Evolutionary conservation across 2,888 invertebrate genomes (phyloP).

Genomic region (Perizoma flavofasciatum): DNA sequence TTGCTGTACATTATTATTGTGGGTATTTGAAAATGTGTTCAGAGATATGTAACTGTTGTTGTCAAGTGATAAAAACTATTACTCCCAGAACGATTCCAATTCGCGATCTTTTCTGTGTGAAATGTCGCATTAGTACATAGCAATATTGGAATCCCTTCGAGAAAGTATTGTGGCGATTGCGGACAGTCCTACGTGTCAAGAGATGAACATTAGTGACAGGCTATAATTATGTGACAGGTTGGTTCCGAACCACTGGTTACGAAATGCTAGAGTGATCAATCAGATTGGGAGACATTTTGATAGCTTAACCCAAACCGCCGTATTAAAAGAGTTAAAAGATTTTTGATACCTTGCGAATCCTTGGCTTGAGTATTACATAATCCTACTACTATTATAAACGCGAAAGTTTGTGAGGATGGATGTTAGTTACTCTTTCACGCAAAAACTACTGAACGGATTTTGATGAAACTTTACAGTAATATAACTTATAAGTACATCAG

Average conservation of each 20-base stretch:
- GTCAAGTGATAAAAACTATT: slow-evolving; percentile 9
- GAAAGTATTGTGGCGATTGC: slow-evolving; percentile 24
- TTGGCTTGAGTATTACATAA: slow-evolving; percentile 21
- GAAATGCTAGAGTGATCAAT: slow-evolving; percentile 34
- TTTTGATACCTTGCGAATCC: slow-evolving; percentile 25
- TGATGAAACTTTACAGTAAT: too few relatives aligned
- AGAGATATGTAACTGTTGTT: slow-evolving; percentile 1
- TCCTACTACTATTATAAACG: background rate
- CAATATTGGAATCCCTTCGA: slow-evolving; percentile 26
- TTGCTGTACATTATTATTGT: too few relatives aligned
- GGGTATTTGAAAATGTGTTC: background rate
- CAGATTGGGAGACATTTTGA: slow-evolving; percentile 34
- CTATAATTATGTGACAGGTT: slow-evolving; percentile 14
- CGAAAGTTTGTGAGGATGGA: too few relatives aligned
- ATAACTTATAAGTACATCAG: too few relatives aligned
- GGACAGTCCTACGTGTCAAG: slow-evolving; percentile 35
- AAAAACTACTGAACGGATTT: too few relatives aligned
- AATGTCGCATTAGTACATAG: slow-evolving; percentile 24
- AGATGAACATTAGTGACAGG: slow-evolving; percentile 37
- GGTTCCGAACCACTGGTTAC: slow-evolving; percentile 31
- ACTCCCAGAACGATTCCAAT: slow-evolving; percentile 16
- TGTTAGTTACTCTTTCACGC: too few relatives aligned
- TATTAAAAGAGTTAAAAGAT: slow-evolving; percentile 36
- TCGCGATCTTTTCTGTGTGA: slow-evolving; percentile 18
- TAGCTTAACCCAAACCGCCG: slow-evolving; percentile 23